Evolutionary conservation across 2,113 vertebrate species (phyloP), one percentile per base, ranked within the genome.

Genomic region (Callipepla californica): DNA sequence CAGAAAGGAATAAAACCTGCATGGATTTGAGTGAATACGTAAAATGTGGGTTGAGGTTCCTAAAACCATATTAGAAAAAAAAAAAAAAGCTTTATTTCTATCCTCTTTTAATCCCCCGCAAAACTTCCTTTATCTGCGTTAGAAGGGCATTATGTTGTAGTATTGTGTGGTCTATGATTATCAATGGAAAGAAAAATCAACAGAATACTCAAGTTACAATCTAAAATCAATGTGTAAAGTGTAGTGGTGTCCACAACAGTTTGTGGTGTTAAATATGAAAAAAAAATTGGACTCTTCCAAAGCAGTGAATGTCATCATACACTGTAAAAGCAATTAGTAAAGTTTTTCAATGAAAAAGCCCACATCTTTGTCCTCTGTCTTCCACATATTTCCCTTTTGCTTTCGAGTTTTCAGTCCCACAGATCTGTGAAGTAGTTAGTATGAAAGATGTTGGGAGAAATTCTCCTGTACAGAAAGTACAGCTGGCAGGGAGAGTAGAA

Each of bases 261-360:
- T 73, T 68, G 17, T 80, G 1, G 6, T 55, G 25, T 13, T 48
- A 80, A 73, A 7, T 5, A 80, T 61, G 40, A 73, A 89, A 66
- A 94, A 26, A 62, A 48, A 13, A 0, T 14, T 62, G 87, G 70
- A 26, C 26, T 44, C 15, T 65, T 75, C 23, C 26, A 51, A 75
- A 80, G n/a, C 26, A 80, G 87, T 81, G 76, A 44, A 61, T 13
- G 34, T 48, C 20, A 18, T 79, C 82, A 66, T 45, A 11, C 90
- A 21, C 59, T 91, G 55, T 45, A 57, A 93, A 94, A 87, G 22
- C 58, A 88, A 73, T 47, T 80, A 70, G 68, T 88, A 83, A 70
- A 83, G 23, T 42, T 77, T 81, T 22, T 7, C 15, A 15, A 28
- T 23, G n/a, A 19, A 72, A 77, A 80, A 85, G 13, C 11, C 40